Evolutionary conservation across 1,140 invertebrate genomes (phyloP).

Genomic region (Formica selysi): DNA sequence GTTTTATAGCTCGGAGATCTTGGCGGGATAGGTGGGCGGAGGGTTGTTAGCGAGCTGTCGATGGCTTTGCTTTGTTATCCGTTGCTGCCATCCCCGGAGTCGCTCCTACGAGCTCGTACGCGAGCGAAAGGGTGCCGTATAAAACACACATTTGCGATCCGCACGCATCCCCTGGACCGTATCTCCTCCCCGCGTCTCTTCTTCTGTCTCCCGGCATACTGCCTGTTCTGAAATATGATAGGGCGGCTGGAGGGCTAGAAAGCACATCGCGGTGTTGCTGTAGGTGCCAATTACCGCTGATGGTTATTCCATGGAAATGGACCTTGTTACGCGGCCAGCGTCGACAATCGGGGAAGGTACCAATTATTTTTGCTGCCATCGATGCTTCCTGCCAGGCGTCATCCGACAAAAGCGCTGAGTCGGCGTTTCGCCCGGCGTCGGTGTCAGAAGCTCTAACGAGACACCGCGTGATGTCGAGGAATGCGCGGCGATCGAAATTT

Average conservation of each 20-base stretch:
- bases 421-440: conserved; percentile 59
- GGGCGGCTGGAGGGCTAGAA: conserved; percentile 68
- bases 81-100: conserved; percentile 52
- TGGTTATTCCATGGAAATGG: conserved; percentile 87
- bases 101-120: conserved; percentile 50
- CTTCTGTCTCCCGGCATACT: conserved; percentile 54
- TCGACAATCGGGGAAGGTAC: conserved; percentile 83
- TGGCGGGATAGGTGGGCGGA: conserved; percentile 61
- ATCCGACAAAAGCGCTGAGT: conserved; percentile 69
- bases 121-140: conserved; percentile 81
- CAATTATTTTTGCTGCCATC: conserved; percentile 85
- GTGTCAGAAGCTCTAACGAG: conserved; percentile 70
- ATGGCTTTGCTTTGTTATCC: conserved; percentile 83
- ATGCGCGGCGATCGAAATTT: conserved; percentile 47
- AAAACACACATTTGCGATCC: conserved; percentile 81
- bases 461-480: conserved; percentile 62
- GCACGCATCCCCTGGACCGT: conserved; percentile 77
- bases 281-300: conserved; percentile 86
- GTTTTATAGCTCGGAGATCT: conserved; percentile 40
- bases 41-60: conserved; percentile 83
- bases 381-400: conserved; percentile 75
- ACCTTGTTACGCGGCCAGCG: conserved; percentile 83
- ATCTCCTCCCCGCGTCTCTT: conserved; percentile 71
- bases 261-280: conserved; percentile 74
- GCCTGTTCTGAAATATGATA: conserved; percentile 86